Evolutionary conservation across 2,797 vertebrate genomes (phyloP), one percentile per base, ranked within the genome.

Genomic region (Phylloscopus collybita): DNA sequence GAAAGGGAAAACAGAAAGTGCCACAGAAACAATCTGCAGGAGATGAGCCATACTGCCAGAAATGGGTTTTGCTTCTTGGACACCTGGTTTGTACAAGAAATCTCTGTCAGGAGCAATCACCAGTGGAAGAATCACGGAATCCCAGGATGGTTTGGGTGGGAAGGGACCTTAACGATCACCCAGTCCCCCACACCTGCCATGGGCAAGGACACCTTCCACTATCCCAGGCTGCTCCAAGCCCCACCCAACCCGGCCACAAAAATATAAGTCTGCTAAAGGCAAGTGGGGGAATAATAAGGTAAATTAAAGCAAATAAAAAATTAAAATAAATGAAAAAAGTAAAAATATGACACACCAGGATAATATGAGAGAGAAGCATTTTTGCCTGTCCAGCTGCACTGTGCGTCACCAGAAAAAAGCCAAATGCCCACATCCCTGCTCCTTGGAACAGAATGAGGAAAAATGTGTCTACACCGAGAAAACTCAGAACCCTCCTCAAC

Each of bases 361-460:
- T 15, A 42, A 27, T 4, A 32, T 5, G 6, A 56, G 9, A 70
- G 40, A 61, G 36, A 69, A 89, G 49, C 3, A 14, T 16, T 70
- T 50, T 21, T 49, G 50, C 17, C 32, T 13, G 3, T 67, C 56
- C 36, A 51, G 16, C 16, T n/a, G 13, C 44, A 32, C 72, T 38
- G 23, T 1, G 4, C 16, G 6, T 4, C 0, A 0, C 20, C 36
- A 56, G n/a, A 29, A 42, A 66, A 57, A 44, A 71, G 74, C 13
- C 2, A 5, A 84, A 80, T 0, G 0, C 29, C 22, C 34, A 32
- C 18, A 15, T 47, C 32, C 27, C 19, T 6, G 11, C 5, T 84
- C 23, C 64, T 69, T 26, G 29, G 14, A 73, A 72, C 6, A 60
- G 25, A 44, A 62, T 3, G 19, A 75, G 38, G 57, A 40, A n/a